Evolutionary conservation across 2,797 vertebrate species (phyloP).

Genomic region (Galago senegalensis): DNA sequence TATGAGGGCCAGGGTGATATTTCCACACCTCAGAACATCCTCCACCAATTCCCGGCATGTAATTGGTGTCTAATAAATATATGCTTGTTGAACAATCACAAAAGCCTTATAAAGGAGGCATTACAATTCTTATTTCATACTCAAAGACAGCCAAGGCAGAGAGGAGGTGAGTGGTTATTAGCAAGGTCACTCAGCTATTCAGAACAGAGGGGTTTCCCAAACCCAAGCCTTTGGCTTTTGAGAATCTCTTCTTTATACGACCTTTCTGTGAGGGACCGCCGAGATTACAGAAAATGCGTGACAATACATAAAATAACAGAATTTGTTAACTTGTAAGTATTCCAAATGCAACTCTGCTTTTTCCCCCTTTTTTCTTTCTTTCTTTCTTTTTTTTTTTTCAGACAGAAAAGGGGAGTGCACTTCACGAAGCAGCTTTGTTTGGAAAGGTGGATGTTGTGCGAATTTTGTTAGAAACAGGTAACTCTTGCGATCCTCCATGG

Average conservation of each 20-base stretch:
- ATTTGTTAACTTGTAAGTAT: slow-evolving; percentile 10
- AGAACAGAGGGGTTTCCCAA: background rate
- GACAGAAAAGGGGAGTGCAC: slow-evolving; percentile 98
- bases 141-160: background rate
- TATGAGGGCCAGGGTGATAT: background rate
- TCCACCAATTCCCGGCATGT: background rate
- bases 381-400: slow-evolving; percentile 84
- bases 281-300: background rate
- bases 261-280: background rate
- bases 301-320: background rate
- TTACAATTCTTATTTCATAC: background rate
- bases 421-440: slow-evolving; percentile 97
- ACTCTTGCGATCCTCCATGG: background rate
- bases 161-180: background rate
- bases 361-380: background rate
- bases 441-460: slow-evolving; percentile 98
- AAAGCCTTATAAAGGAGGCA: background rate
- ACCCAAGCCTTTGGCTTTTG: background rate
- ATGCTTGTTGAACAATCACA: slow-evolving; percentile 17
- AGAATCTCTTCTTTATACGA: background rate
- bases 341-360: slow-evolving; percentile 66
- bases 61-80: slow-evolving; percentile 60
- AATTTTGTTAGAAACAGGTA: slow-evolving; percentile 97
- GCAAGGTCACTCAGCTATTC: background rate
- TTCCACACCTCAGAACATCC: background rate